Conservation (phyloP, 2,888 invertebrate genomes). For the Phyto melanocephala region DNA sequence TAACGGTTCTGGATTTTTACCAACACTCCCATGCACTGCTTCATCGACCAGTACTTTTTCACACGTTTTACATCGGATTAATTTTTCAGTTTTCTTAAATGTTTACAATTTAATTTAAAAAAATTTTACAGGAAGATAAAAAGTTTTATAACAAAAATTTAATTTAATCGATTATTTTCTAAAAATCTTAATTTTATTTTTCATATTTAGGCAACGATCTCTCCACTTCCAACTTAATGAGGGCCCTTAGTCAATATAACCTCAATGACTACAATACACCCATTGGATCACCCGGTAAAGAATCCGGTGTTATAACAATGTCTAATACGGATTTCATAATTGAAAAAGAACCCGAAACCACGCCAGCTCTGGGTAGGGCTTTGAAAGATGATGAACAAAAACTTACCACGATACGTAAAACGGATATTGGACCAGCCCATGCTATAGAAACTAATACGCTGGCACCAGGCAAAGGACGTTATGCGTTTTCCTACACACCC, state of each 20-base stretch:
- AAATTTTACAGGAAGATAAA: too few relatives aligned
- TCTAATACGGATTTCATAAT: slow-evolving; percentile 76
- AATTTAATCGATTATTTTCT: too few relatives aligned
- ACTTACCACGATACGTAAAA: slow-evolving; percentile 76
- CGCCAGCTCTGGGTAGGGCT: slow-evolving; percentile 66
- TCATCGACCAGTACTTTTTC: too few relatives aligned
- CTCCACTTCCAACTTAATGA: slow-evolving; percentile 72
- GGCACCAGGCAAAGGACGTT: slow-evolving; percentile 92
- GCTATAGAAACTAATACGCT: slow-evolving; percentile 83
- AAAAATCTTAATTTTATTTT: too few relatives aligned
- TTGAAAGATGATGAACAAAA: slow-evolving; percentile 73
- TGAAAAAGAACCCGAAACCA: slow-evolving; percentile 73
- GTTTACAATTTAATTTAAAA: too few relatives aligned
- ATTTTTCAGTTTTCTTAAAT: too few relatives aligned
- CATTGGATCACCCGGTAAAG: slow-evolving; percentile 74
- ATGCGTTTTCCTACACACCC: slow-evolving; percentile 93
- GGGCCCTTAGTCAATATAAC: slow-evolving; percentile 74
- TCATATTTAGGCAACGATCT: slow-evolving; percentile 73
- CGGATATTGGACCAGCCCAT: slow-evolving; percentile 78
- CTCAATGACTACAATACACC: slow-evolving; percentile 72
- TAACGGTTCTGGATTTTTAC: too few relatives aligned
- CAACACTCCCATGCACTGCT: too few relatives aligned
- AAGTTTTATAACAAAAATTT: too few relatives aligned
- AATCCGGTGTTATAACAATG: slow-evolving; percentile 76
- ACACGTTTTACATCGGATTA: too few relatives aligned